Conservation (phyloP, 2,797 vertebrate species). For the Gadopsis marmoratus region DNA sequence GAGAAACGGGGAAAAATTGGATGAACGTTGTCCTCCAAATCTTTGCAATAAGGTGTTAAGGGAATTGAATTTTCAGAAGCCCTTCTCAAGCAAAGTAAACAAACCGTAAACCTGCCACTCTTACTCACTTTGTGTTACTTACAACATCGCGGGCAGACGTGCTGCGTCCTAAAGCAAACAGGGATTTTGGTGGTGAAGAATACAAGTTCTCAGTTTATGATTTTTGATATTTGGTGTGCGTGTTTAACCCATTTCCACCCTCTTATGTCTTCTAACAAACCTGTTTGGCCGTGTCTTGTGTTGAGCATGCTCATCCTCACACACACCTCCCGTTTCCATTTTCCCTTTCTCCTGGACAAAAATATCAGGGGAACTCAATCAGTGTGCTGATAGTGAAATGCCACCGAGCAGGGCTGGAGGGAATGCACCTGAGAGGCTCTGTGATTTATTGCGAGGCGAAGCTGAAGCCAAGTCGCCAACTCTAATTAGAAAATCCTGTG, state of each 20-base stretch:
- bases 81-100: constrained; percentile 39
- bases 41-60: constrained; percentile 33
- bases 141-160: neutral
- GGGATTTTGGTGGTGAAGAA: neutral
- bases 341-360: constrained; percentile 48
- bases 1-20: neutral
- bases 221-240: neutral
- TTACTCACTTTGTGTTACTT: neutral
- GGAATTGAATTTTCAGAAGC: constrained; percentile 43
- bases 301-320: constrained; percentile 7
- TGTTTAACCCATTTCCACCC: constrained; percentile 1
- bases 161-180: neutral
- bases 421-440: constrained; percentile 84
- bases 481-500: constrained; percentile 89
- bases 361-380: constrained; percentile 81
- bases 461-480: constrained; percentile 82
- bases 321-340: constrained; percentile 27
- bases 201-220: neutral
- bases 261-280: neutral
- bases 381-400: constrained; percentile 82
- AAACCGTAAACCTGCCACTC: constrained; percentile 30
- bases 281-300: constrained; percentile 14
- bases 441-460: constrained; percentile 86
- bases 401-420: constrained; percentile 71
- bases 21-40: constrained; percentile 20